Conservation (phyloP, 2,888 invertebrate species). For the Drosophila ustulata region DNA sequence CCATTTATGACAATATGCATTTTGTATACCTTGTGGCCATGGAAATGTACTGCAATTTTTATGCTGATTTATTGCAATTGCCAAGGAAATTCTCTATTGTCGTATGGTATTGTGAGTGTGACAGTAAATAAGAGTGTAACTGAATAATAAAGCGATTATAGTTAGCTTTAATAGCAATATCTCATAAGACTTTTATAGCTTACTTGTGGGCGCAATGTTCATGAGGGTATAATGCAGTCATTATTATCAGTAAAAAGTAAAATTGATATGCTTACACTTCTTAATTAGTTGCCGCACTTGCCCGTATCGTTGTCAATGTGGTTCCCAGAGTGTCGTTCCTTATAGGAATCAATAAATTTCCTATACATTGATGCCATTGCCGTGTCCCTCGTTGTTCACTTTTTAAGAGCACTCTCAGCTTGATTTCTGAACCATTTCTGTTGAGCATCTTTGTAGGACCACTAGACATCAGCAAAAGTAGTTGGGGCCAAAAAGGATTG, state of each 20-base stretch:
- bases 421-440: constrained; percentile 49
- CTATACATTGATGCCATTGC: constrained; percentile 17
- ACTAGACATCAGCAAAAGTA: constrained; percentile 17
- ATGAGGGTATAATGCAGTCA: background rate
- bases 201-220: constrained; percentile 4
- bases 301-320: constrained; percentile 10
- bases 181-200: constrained; percentile 11
- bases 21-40: constrained; percentile 4
- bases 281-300: constrained; percentile 3
- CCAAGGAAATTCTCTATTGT: background rate
- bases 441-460: constrained; percentile 48
- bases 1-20: constrained; percentile 23
- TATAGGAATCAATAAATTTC: constrained; percentile 37
- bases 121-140: background rate
- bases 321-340: constrained; percentile 6
- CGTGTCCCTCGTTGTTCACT: constrained; percentile 20
- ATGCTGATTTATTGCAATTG: constrained; percentile 16
- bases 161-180: constrained; percentile 2
- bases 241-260: background rate
- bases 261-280: background rate
- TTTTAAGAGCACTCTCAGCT: constrained; percentile 33
- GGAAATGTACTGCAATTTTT: background rate
- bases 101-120: background rate
- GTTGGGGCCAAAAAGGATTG: constrained; percentile 36
- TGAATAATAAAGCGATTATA: constrained; percentile 20